Conservation (phyloP, 2,113 vertebrate genomes). For the Peucedramus taeniatus region DNA sequence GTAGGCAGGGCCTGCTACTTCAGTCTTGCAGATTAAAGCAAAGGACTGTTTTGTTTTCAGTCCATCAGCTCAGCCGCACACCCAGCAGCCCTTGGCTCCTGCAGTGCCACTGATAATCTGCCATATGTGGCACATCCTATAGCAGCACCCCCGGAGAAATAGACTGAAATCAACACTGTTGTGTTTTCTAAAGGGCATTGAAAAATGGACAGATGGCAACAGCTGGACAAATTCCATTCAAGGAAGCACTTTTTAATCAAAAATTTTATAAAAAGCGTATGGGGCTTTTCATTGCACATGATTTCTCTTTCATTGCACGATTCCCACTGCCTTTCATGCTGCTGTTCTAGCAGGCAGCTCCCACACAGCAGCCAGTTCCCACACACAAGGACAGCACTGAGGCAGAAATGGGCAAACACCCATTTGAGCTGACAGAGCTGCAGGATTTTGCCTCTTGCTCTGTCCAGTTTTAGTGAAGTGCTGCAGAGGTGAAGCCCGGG, state of each 20-base stretch:
- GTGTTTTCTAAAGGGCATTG: neutral
- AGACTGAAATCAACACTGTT: neutral
- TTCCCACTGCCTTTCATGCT: neutral
- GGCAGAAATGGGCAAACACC: neutral
- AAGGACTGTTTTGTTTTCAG: neutral
- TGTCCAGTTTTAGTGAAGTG: rapidly evolving
- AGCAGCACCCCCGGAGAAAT: neutral
- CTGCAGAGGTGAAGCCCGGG: neutral
- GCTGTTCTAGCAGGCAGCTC: neutral
- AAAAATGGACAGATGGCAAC: neutral
- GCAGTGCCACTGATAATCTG: neutral
- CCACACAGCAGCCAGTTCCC: neutral
- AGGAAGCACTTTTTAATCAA: neutral
- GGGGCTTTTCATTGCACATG: neutral
- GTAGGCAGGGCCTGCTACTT: neutral
- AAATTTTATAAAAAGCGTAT: neutral
- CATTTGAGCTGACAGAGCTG: neutral
- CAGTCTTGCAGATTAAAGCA: neutral
- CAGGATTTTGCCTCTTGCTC: neutral
- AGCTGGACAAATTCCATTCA: neutral
- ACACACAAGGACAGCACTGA: neutral
- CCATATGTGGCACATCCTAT: neutral
- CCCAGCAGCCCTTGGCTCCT: neutral
- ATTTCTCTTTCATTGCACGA: neutral
- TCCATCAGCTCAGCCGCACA: neutral